phyloP scores from a whole-genome alignment of 2,113 vertebrate species.

The Gallinago paraguaiae region DNA sequence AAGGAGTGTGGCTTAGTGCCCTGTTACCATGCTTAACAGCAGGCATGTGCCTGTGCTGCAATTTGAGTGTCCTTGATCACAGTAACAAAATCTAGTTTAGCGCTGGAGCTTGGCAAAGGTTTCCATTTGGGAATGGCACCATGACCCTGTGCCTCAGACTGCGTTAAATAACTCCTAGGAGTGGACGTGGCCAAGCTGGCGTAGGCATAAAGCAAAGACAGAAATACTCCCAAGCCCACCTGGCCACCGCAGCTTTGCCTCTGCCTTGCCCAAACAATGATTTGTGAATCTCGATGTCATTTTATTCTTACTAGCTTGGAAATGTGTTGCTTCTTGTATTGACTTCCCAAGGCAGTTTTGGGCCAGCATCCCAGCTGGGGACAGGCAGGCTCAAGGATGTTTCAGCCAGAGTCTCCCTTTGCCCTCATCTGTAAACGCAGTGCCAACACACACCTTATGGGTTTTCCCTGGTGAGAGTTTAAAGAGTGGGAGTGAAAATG shows the following conservation, averaged over 20 bases:
- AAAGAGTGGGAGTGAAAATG: rapidly evolving
- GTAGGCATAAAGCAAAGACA: neutral
- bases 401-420: neutral
- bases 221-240: neutral
- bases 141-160: neutral
- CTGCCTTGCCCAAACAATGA: rapidly evolving
- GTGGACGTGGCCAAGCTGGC: neutral
- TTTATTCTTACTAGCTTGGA: neutral
- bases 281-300: neutral
- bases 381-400: neutral
- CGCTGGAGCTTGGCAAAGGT: neutral
- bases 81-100: neutral
- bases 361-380: neutral
- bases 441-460: neutral
- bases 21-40: neutral
- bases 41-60: neutral
- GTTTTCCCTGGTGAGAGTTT: neutral
- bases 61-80: neutral
- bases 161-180: neutral
- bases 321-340: neutral
- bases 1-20: neutral
- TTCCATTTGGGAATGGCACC: neutral
- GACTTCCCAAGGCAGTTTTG: neutral
- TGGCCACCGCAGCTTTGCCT: neutral
- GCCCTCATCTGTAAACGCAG: neutral